phyloP scores from a whole-genome alignment of 2,888 invertebrate genomes.

The Drosophila kanekoi region DNA sequence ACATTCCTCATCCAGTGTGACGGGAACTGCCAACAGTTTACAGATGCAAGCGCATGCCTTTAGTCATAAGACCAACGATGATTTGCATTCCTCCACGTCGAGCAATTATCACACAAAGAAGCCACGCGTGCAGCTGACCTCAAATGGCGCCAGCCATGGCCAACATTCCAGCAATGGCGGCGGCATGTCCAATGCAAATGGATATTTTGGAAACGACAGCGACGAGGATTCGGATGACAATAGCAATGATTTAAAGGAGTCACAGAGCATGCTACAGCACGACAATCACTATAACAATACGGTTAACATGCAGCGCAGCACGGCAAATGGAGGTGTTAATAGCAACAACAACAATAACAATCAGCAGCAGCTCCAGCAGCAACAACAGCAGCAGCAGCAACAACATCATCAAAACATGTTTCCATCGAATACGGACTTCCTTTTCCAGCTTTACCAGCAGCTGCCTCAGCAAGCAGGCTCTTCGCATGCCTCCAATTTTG shows the following conservation, averaged over 20 bases:
- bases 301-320: constrained; percentile 48
- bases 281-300: constrained; percentile 66
- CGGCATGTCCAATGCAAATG: constrained; percentile 37
- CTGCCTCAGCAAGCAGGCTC: constrained; percentile 74
- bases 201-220: constrained; percentile 72
- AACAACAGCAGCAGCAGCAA: constrained; percentile 51
- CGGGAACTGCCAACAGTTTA: constrained; percentile 27
- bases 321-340: constrained; percentile 33
- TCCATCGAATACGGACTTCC: constrained; percentile 83
- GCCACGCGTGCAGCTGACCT: constrained; percentile 78
- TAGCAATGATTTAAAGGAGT: constrained; percentile 71
- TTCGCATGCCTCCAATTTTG: constrained; percentile 71
- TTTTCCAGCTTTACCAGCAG: constrained; percentile 84
- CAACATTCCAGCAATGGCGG: constrained; percentile 57
- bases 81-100: constrained; percentile 75
- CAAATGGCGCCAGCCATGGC: constrained; percentile 42
- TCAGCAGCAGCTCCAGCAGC: constrained; percentile 52
- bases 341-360: constrained; percentile 52
- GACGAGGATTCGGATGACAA: constrained; percentile 83
- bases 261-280: constrained; percentile 68
- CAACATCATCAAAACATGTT: constrained; percentile 73
- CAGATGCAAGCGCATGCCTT: constrained; percentile 47
- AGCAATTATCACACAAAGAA: constrained; percentile 81
- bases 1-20: constrained; percentile 71
- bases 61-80: constrained; percentile 65